Evolutionary conservation across 92 coral and sea anemone genomes (phyloP), one percentile per base, ranked within the genome.

Genomic region (Heliopora coerulea): DNA sequence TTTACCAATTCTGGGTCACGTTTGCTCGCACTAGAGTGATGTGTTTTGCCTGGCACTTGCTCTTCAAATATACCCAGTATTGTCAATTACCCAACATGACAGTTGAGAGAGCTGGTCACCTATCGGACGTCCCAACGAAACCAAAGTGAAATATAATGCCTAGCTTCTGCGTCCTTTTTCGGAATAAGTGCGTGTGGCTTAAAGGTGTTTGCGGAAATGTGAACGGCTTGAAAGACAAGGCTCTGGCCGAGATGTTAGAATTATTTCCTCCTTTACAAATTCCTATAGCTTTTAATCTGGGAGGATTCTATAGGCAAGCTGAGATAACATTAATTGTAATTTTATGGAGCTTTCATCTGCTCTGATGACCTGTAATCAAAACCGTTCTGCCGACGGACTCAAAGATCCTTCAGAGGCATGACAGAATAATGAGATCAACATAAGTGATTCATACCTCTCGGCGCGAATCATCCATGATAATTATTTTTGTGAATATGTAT

Each of bases 271-370:
- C 62, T 54, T 49, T 52, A 70, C 48, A 34, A 70, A 70, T 54
- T 70, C 63, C 77, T 30, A 52, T 50, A 48, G 61, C 44, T 35
- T 29, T 37, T 52, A 70, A 52, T 70, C 77, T 70, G 77, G 77
- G 77, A 70, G 77, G 77, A 63, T 68, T 15, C 77, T 35, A 70
- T 50, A 54, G 77, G 77, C 77, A 70, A 70, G 52, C 77, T 70
- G 49, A 70, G 77, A 70, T 70, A 70, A 50, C 77, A 70, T 70
- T 70, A 70, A 70, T 70, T 70, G 77, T 70, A 70, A 70, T 70
- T 52, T 68, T 68, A 68, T 70, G 63, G 77, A 70, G 77, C 77
- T 70, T 70, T 70, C 64, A 54, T 70, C 77, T 70, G 77, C 63
- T 70, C 49, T 30, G 61, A 70, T 70, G 60, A 50, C 49, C 62